Evolutionary conservation across 2,113 vertebrate species (phyloP).

Genomic region (Halichoeres trimaculatus): DNA sequence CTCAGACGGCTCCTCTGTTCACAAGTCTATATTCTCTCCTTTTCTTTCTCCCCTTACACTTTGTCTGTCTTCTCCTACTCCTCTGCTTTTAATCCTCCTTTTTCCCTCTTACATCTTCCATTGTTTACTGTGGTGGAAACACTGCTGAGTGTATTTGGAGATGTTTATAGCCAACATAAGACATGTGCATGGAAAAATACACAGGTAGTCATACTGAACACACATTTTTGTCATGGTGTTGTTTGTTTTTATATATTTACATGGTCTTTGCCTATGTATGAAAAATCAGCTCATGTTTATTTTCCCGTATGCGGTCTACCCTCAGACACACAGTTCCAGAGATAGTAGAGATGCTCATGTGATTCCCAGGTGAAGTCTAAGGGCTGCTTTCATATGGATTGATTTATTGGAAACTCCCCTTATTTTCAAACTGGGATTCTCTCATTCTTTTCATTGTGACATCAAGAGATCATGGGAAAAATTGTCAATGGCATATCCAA

Average conservation of each 20-base stretch:
- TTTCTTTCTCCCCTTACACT: conserved; percentile 19
- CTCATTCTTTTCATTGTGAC: neutral
- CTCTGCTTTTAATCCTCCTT: conserved; percentile 7
- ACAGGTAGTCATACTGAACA: neutral
- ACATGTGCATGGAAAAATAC: conserved; percentile 11
- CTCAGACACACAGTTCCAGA: neutral
- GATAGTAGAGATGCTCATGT: neutral
- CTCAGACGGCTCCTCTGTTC: conserved; percentile 60
- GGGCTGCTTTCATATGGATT: neutral
- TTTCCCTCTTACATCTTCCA: conserved; percentile 10
- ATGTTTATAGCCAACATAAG: conserved; percentile 38
- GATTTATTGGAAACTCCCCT: neutral
- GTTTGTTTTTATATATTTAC: conserved; percentile 25
- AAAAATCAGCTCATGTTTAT: conserved; percentile 13
- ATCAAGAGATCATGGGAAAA: neutral
- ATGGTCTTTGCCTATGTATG: conserved; percentile 10
- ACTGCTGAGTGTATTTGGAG: conserved; percentile 34
- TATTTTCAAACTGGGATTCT: neutral
- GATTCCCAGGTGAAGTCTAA: neutral
- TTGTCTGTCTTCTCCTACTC: conserved; percentile 31
- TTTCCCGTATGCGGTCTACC: neutral
- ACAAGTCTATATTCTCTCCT: conserved; percentile 36
- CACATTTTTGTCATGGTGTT: neutral
- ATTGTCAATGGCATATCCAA: too few relatives aligned
- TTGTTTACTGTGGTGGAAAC: conserved; percentile 25